Conservation (phyloP, 1,140 invertebrate genomes). For the Drosophila ficusphila region DNA sequence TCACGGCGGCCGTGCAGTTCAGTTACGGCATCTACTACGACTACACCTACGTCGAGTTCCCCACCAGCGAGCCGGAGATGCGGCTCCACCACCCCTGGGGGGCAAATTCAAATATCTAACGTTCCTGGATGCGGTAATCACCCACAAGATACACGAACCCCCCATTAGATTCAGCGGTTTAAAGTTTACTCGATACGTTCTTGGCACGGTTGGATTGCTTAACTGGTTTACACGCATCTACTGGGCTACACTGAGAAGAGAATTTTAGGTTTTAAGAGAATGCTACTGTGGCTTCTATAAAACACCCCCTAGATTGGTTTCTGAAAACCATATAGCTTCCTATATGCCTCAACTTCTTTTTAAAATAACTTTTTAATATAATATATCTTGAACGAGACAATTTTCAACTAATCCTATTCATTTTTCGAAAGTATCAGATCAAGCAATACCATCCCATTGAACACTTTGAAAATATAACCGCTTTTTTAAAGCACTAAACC, state of each 20-base stretch:
- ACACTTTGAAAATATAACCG: too few relatives aligned
- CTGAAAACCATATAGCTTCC: too few relatives aligned
- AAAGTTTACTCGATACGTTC: slow-evolving; percentile 26
- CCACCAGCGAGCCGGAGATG: slow-evolving; percentile 83
- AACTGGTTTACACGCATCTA: slow-evolving; percentile 30
- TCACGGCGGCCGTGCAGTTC: slow-evolving; percentile 88
- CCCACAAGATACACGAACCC: slow-evolving; percentile 10
- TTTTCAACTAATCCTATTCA: too few relatives aligned
- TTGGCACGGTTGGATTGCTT: slow-evolving; percentile 4
- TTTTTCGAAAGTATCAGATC: too few relatives aligned
- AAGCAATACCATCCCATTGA: too few relatives aligned
- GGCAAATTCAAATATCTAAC: slow-evolving; percentile 95
- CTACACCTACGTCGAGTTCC: slow-evolving; percentile 88
- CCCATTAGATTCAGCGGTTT: not conserved
- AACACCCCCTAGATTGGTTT: not conserved
- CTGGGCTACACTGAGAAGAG: slow-evolving; percentile 6
- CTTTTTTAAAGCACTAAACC: too few relatives aligned
- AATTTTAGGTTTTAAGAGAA: not conserved
- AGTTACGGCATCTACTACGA: slow-evolving; percentile 91
- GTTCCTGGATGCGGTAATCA: slow-evolving; percentile 91
- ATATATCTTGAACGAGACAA: too few relatives aligned
- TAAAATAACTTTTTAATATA: too few relatives aligned
- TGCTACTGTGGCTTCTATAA: not conserved
- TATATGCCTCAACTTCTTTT: too few relatives aligned
- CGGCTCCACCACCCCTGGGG: slow-evolving; percentile 84